phyloP scores from a whole-genome alignment of 2,113 vertebrate genomes.

The Bagarius yarrelli region DNA sequence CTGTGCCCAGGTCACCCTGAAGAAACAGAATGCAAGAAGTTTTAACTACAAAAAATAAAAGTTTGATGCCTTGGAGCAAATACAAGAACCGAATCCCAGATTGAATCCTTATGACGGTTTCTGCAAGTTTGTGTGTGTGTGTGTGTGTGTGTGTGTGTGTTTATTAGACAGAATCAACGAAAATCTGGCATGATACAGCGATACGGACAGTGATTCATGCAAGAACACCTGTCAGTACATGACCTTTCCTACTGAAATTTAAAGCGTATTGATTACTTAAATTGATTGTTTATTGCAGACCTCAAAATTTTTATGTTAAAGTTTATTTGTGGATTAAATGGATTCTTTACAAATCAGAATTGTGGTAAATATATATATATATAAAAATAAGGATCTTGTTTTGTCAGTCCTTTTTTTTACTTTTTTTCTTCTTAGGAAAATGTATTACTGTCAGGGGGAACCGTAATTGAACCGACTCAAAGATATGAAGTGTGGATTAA shows the following conservation, averaged over 20 bases:
- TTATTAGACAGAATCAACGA: neutral
- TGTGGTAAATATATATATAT: too few relatives aligned
- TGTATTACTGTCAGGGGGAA: neutral
- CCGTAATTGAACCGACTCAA: neutral
- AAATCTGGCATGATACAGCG: neutral
- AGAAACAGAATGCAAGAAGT: neutral
- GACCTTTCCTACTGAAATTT: neutral
- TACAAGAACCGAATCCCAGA: neutral
- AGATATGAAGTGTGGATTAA: neutral
- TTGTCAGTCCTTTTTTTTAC: too few relatives aligned
- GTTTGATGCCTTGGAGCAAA: neutral
- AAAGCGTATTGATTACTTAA: neutral
- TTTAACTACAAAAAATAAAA: neutral
- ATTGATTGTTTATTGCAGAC: neutral
- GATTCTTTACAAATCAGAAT: too few relatives aligned
- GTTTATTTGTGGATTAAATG: too few relatives aligned
- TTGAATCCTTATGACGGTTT: neutral
- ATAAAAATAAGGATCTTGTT: too few relatives aligned
- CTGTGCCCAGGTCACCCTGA: conserved; percentile 13
- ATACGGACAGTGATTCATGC: neutral
- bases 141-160: neutral
- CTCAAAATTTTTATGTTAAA: too few relatives aligned
- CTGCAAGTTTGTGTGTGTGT: too few relatives aligned
- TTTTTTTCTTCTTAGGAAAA: neutral
- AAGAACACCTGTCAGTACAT: neutral